Conservation (phyloP, 2,797 vertebrate genomes). For the Xiphorhynchus erythropygius region DNA sequence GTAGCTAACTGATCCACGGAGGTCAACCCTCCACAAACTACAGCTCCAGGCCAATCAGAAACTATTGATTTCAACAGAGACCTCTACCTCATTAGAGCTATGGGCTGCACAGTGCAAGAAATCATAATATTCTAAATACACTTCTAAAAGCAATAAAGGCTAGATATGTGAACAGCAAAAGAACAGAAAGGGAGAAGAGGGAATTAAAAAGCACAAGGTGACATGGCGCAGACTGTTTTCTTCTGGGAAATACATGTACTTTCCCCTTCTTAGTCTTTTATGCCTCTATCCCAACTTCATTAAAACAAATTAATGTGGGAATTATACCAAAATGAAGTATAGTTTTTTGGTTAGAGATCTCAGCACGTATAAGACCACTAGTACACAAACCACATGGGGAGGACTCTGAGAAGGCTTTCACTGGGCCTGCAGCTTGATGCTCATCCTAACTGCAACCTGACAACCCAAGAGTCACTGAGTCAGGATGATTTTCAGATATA, state of each 20-base stretch:
- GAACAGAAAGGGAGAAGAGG: neutral
- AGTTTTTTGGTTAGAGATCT: neutral
- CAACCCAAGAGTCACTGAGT: neutral
- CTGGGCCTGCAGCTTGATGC: neutral
- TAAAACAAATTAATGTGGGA: neutral
- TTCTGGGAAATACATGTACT: neutral
- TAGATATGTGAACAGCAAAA: neutral
- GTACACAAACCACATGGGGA: neutral
- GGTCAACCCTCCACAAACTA: neutral
- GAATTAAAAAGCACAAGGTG: neutral
- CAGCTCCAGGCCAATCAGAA: neutral
- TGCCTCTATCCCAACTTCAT: neutral
- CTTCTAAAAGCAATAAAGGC: neutral
- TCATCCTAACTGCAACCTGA: neutral
- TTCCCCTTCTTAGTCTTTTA: neutral
- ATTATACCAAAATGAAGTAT: neutral
- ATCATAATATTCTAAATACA: neutral
- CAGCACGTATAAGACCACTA: neutral
- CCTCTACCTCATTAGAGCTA: neutral
- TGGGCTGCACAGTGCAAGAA: neutral
- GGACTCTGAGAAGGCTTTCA: neutral
- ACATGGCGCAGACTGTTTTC: neutral
- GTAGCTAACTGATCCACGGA: neutral
- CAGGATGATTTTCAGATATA: neutral
- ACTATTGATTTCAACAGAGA: neutral